phyloP scores from a whole-genome alignment of 2,888 invertebrate species.

The Drosophila meridiana region DNA sequence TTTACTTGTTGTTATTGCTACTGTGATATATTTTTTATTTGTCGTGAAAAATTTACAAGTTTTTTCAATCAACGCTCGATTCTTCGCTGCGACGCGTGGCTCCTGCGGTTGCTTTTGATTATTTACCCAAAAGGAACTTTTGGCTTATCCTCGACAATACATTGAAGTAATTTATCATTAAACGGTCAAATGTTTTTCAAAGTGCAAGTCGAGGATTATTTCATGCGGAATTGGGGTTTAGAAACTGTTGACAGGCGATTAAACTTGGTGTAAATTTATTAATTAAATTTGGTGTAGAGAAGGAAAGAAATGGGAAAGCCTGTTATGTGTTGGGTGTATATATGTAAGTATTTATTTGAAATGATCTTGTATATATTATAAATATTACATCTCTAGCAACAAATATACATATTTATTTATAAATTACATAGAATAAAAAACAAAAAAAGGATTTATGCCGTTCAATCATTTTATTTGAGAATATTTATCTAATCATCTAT shows the following conservation, averaged over 20 bases:
- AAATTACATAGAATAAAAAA: too few relatives aligned
- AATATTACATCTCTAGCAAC: too few relatives aligned
- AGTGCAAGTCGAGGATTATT: conserved; percentile 25
- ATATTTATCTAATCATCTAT: too few relatives aligned
- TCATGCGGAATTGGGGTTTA: background rate
- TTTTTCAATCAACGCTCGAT: conserved; percentile 77
- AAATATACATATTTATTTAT: too few relatives aligned
- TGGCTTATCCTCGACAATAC: conserved; percentile 23
- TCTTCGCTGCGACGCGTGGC: conserved; percentile 67
- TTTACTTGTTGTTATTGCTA: conserved; percentile 16
- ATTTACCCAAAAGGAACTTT: conserved; percentile 52
- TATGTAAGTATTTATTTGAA: background rate
- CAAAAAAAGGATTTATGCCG: too few relatives aligned
- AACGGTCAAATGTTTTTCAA: conserved; percentile 43
- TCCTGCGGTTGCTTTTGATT: conserved; percentile 70
- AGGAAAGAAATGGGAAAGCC: background rate
- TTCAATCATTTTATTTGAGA: too few relatives aligned
- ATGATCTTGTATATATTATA: background rate
- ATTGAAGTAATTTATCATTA: conserved; percentile 75
- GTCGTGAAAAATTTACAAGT: conserved; percentile 73
- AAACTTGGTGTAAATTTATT: background rate
- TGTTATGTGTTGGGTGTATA: background rate
- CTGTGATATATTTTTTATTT: conserved; percentile 52
- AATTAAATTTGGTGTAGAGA: background rate
- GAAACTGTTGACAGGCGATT: conserved; percentile 15